Percentiles rank a stretch among this genome's conserved stretches.
Evolutionary conservation across 1,140 invertebrate species (phyloP).

Genomic region (Drosophila nebulosa): DNA sequence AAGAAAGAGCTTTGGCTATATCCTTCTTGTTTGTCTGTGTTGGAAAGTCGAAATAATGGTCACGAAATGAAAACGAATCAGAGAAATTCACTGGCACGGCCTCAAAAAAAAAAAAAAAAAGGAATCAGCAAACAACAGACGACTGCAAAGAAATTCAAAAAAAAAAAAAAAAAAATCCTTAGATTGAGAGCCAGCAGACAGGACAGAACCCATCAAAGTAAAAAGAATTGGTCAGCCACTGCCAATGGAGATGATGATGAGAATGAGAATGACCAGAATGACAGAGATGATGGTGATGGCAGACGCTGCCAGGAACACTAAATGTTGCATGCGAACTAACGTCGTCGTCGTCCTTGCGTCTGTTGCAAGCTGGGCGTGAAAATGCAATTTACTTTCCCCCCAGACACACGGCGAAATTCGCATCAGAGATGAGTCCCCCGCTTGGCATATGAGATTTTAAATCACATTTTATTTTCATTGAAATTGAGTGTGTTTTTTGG

Average conservation of each 20-base stretch:
- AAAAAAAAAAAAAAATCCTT: not conserved
- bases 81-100: slow-evolving; percentile 34
- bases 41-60: slow-evolving; percentile 52
- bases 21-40: slow-evolving; percentile 1
- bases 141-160: not conserved
- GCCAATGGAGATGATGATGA: slow-evolving; percentile 36
- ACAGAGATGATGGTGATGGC: not conserved
- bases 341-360: not conserved
- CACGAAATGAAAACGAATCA: slow-evolving; percentile 60
- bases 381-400: slow-evolving; percentile 66
- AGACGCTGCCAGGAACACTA: slow-evolving; percentile 26
- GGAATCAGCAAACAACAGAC: not conserved
- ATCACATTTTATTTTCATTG: not conserved
- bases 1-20: slow-evolving; percentile 6
- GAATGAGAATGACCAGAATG: not conserved
- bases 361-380: slow-evolving; percentile 56
- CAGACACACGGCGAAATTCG: not conserved
- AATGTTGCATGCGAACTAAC: slow-evolving; percentile 51
- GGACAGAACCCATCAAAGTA: slow-evolving; percentile 1
- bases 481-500: not conserved
- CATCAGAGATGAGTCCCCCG: not conserved
- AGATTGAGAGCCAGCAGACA: not conserved
- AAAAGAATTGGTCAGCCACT: slow-evolving; percentile 23
- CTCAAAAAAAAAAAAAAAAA: not conserved
- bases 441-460: not conserved